Conservation (phyloP, 2,113 vertebrate genomes). For the Chascanopsetta lugubris region DNA sequence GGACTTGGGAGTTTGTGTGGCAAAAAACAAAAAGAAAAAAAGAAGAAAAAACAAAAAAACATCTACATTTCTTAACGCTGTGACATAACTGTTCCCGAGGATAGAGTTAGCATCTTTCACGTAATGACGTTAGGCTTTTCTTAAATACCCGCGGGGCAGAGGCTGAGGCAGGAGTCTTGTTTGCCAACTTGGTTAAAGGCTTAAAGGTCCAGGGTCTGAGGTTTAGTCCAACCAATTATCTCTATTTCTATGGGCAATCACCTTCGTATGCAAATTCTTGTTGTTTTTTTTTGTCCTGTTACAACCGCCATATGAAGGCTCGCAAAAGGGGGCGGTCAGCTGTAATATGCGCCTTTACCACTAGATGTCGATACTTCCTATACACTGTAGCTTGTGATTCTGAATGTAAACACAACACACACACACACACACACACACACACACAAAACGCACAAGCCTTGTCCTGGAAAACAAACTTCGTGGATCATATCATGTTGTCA, state of each 20-base stretch:
- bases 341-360: too few relatives aligned
- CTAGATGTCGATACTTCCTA: constrained; percentile 6
- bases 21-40: not conserved
- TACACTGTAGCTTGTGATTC: not conserved
- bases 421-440: too few relatives aligned
- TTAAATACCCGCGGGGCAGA: constrained; percentile 21
- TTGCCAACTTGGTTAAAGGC: constrained; percentile 4
- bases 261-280: too few relatives aligned
- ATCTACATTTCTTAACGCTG: not conserved
- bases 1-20: not conserved
- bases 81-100: not conserved
- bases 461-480: constrained; percentile 7
- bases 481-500: constrained; percentile 19
- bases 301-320: too few relatives aligned
- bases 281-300: too few relatives aligned
- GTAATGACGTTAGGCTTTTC: constrained; percentile 16
- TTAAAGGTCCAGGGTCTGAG: too few relatives aligned
- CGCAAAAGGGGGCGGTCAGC: too few relatives aligned
- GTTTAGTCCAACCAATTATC: too few relatives aligned
- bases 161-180: not conserved
- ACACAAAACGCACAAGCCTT: too few relatives aligned
- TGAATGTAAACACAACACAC: constrained; percentile 14
- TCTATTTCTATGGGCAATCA: too few relatives aligned
- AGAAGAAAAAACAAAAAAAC: not conserved
- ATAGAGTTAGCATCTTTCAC: constrained; percentile 3